Percentiles rank a stretch among this genome's conserved stretches.
Evolutionary conservation across 2,888 invertebrate genomes (phyloP).

Genomic region (Tetrapedia diversipes): DNA sequence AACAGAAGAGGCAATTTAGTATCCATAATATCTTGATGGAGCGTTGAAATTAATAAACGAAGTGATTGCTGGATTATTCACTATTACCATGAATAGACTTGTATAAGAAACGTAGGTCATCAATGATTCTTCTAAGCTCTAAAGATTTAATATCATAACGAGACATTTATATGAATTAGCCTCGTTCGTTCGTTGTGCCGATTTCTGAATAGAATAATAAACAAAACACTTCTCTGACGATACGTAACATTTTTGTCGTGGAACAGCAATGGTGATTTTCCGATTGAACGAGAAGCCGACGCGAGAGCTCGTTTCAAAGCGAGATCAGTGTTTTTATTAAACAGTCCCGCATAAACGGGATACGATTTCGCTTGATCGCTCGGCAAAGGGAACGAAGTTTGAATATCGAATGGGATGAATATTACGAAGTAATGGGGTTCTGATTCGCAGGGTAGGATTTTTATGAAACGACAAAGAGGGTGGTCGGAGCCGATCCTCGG

Average conservation of each 20-base stretch:
- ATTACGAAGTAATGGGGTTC: constrained; percentile 19
- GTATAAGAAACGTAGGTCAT: too few relatives aligned
- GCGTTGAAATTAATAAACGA: too few relatives aligned
- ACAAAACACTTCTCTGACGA: too few relatives aligned
- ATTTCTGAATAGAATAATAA: too few relatives aligned
- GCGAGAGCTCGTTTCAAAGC: background rate
- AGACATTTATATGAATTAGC: too few relatives aligned
- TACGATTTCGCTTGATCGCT: constrained; percentile 3
- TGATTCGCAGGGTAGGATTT: constrained; percentile 14
- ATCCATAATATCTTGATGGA: too few relatives aligned
- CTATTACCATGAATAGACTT: too few relatives aligned
- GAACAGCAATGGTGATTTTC: background rate
- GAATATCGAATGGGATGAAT: background rate
- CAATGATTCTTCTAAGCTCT: too few relatives aligned
- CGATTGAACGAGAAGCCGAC: background rate
- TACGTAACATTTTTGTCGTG: background rate
- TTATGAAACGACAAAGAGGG: constrained; percentile 20
- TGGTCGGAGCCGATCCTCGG: background rate
- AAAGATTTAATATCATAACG: too few relatives aligned
- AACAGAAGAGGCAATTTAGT: too few relatives aligned
- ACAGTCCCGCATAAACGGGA: background rate
- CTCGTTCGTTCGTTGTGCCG: too few relatives aligned
- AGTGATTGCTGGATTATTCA: too few relatives aligned
- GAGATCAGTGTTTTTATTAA: constrained; percentile 10
- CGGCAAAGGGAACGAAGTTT: background rate